phyloP scores from a whole-genome alignment of 2,888 invertebrate species.

The Azorinus chamasolen region DNA sequence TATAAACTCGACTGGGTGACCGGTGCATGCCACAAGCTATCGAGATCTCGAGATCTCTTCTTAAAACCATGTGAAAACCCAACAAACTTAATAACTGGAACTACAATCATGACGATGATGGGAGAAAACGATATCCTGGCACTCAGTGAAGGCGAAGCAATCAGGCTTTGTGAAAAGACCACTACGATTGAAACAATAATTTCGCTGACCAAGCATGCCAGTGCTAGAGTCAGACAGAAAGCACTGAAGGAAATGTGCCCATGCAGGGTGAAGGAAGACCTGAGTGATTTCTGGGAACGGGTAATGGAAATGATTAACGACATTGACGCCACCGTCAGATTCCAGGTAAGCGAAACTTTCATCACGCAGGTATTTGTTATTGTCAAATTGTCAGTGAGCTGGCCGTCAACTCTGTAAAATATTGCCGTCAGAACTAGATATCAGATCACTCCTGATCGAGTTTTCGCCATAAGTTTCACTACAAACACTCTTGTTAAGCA shows the following conservation, averaged over 20 bases:
- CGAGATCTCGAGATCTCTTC: too few relatives aligned
- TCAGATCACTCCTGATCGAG: too few relatives aligned
- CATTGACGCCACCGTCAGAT: conserved; percentile 77
- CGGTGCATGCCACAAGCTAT: too few relatives aligned
- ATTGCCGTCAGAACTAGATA: too few relatives aligned
- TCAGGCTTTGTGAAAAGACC: conserved; percentile 79
- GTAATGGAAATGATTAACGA: conserved; percentile 83
- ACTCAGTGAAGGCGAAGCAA: conserved; percentile 68
- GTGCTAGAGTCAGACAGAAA: conserved; percentile 80
- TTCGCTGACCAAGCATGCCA: conserved; percentile 79
- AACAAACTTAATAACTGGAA: background rate
- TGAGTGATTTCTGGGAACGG: conserved; percentile 83
- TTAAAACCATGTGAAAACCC: background rate
- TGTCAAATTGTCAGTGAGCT: too few relatives aligned
- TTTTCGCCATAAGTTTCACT: too few relatives aligned
- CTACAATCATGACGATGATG: conserved; percentile 10
- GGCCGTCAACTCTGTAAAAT: too few relatives aligned
- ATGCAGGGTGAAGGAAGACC: conserved; percentile 83
- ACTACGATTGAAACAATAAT: conserved; percentile 83
- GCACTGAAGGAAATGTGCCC: conserved; percentile 86
- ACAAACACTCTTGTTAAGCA: too few relatives aligned
- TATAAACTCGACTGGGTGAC: too few relatives aligned
- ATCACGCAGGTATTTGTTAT: too few relatives aligned
- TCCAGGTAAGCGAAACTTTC: conserved; percentile 57
- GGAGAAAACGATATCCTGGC: conserved; percentile 37